A percentile compares a stretch with the other conserved stretches of the same genome.
phyloP scores from a whole-genome alignment of 2,888 invertebrate genomes.

The Ornithoptera priamus region DNA sequence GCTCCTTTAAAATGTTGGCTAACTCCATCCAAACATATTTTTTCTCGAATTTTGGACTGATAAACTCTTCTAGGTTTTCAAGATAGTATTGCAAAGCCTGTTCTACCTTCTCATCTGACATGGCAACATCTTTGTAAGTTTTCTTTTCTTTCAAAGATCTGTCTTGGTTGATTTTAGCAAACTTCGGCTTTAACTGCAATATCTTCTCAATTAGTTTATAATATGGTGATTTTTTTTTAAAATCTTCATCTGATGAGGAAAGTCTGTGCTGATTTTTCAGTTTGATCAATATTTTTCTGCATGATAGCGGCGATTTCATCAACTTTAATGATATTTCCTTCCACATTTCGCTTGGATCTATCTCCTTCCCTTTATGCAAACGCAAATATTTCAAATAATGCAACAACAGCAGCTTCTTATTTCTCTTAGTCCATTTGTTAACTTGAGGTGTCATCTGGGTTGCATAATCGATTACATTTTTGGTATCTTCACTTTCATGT shows the following conservation, averaged over 20 bases:
- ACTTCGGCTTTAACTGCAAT: conserved; percentile 52
- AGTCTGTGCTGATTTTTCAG: conserved; percentile 51
- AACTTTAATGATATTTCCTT: conserved; percentile 54
- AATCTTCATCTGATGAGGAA: conserved; percentile 38
- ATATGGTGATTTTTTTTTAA: conserved; percentile 40
- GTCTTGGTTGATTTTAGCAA: conserved; percentile 43
- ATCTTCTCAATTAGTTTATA: conserved; percentile 54
- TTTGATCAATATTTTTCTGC: conserved; percentile 59
- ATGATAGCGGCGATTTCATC: conserved; percentile 49
- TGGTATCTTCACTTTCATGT: conserved; percentile 35
- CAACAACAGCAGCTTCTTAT: conserved; percentile 55
- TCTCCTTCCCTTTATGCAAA: conserved; percentile 50
- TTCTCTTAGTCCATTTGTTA: conserved; percentile 57
- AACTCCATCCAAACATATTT: conserved; percentile 66
- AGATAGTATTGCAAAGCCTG: conserved; percentile 60
- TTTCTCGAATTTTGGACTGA: conserved; percentile 63
- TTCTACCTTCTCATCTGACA: conserved; percentile 53
- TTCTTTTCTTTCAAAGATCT: conserved; percentile 44
- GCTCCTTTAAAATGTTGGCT: conserved; percentile 51
- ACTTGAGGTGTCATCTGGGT: conserved; percentile 31
- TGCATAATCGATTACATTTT: not conserved
- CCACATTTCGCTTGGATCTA: conserved; percentile 61
- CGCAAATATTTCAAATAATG: conserved; percentile 61
- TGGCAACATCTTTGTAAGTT: conserved; percentile 50
- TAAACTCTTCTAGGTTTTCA: conserved; percentile 63